Base-by-base conservation (phyloP, 2,888 invertebrate species). In the Habroteleia sp. region DNA sequence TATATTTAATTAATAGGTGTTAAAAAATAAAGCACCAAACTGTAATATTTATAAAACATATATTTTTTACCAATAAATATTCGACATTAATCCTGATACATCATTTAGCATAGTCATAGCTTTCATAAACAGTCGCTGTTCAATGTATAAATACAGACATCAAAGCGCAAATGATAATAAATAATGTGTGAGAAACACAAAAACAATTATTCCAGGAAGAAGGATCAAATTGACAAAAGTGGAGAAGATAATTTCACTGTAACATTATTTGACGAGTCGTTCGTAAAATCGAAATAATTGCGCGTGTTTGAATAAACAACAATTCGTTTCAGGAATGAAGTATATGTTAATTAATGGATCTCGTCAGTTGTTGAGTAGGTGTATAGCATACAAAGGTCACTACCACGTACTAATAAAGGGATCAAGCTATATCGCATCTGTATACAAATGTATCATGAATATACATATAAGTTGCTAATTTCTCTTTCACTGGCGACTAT, bases 381-480 rank as follows among this genome's bases (percentile, higher is more conserved):
- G 35, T 83, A 81, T 82, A 83, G 79, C 86, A 86, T 87, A 86
- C 87, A 86, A 68, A 85, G 85, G 83, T 83, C 79, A 81, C 84
- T 85, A 87, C 82, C 81, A 84, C 79, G 80, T 84, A 82, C 81
- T 81, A 82, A 54, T 39, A 11, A 77, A 14, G 72, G 73, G 76
- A 60, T n/a, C 71, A 74, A 74, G 58, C 69, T 54, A 73, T 74
- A 20, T 63, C 11, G 48, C 25, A 68, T 39, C n/a, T 48, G 66
- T 56, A 56, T 48, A 46, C 29, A 37, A 44, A 42, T 62, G 17
- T 42, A 35, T 31, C 16, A 25, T 48, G 50, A 69, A 74, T 74
- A 63, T 60, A 48, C 31, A 76, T 65, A 78, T 77, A 76, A 74
- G 75, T 80, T 66, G 48, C 80, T 82, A 81, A 80, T 78, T 78